These are phyloP conservation scores for Silurus aristotelis DNA, from an alignment of 2,797 vertebrate species.

Conservation along the genomic window DNA sequence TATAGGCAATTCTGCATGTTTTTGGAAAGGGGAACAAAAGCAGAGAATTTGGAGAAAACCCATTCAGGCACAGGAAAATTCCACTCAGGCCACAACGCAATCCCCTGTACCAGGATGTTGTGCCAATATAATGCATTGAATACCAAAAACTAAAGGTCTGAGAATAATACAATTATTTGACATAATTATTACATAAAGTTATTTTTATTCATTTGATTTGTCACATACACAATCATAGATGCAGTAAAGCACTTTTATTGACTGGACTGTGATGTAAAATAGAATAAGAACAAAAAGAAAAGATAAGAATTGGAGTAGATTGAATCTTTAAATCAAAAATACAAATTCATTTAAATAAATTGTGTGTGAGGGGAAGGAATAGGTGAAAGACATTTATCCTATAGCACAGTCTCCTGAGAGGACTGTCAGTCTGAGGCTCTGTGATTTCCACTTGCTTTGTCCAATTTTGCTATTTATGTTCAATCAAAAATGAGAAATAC, in stretches of 20 bases:
- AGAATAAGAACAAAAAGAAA: no score
- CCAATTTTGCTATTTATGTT: neutral
- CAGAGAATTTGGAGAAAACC: neutral
- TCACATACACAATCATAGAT: no score
- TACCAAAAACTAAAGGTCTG: neutral
- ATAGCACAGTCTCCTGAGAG: neutral
- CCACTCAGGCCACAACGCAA: neutral
- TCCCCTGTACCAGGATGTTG: neutral
- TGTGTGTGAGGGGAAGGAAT: neutral
- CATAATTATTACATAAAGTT: no score
- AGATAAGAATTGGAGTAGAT: no score
- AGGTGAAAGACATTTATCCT: neutral
- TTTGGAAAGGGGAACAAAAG: neutral
- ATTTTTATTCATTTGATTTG: no score
- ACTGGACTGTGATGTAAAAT: no score
- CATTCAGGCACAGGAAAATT: neutral
- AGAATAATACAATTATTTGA: no score
- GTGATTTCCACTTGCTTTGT: neutral
- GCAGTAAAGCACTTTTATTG: no score
- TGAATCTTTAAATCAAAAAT: no score
- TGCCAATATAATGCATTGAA: neutral
- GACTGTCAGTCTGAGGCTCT: neutral
- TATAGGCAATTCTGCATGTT: neutral
- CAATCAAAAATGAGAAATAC: neutral
- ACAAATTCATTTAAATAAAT: no score